Evolutionary conservation across 1,140 invertebrate genomes (phyloP), one percentile per base, ranked within the genome.

Genomic region (Odontomachus brunneus): DNA sequence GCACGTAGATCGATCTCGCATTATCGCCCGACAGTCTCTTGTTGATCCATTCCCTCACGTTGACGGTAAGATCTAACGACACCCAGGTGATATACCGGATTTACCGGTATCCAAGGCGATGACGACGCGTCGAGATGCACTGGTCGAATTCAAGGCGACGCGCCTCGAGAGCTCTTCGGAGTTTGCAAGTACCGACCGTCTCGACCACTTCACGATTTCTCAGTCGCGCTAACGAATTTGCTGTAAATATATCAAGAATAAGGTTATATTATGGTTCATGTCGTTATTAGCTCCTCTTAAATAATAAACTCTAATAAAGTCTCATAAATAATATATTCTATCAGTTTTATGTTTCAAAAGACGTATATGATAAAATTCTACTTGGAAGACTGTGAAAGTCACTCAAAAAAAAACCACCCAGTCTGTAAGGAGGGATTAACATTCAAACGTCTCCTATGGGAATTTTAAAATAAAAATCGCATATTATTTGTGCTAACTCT

Each of bases 61-160:
- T 78, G 1, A 57, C 33, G n/a, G 4, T 87, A 85, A 26, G 62
- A 85, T 38, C 57, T 76, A 22, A 49, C 3, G n/a, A 63, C n/a
- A 2, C 73, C 76, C 15, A 19, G 71, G 2, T 87, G 59, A 11
- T 88, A 78, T 4, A 76, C 44, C 0, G 75, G 76, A 15, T 48
- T 22, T 17, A 88, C 48, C 24, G 62, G 86, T 2, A 59, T 9
- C 85, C 83, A 88, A 0, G 85, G 82, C n/a, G 84, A 73, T 38
- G 82, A 76, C 38, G 88, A 38, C 15, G 75, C 2, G 49, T 60
- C 49, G n/a, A 49, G 12, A 49, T 17, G 9, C 57, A 26, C 24
- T 0, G 22, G 2, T 38, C 76, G 24, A 84, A 85, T 12, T 81
- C 57, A 3, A 76, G 22, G 0, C 57, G 53, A 62, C 78, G 59